phyloP scores from a whole-genome alignment of 2,797 vertebrate genomes.

The Varecia variegata region DNA sequence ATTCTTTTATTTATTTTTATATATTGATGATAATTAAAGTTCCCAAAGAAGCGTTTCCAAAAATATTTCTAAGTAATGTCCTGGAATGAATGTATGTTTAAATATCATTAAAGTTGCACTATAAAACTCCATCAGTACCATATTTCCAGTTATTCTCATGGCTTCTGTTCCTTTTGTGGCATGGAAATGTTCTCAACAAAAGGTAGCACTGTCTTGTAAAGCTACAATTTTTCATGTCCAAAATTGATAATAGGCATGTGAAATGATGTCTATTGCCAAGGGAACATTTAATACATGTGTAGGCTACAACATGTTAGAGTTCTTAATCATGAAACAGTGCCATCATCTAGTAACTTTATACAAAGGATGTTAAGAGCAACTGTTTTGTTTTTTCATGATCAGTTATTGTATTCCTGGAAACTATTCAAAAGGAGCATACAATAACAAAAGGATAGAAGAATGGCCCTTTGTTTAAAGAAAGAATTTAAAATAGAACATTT shows the following conservation, averaged over 20 bases:
- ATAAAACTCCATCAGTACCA: neutral
- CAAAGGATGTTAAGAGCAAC: slow-evolving; percentile 29
- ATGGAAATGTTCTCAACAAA: neutral
- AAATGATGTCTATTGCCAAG: slow-evolving; percentile 16
- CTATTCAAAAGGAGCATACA: slow-evolving; percentile 48
- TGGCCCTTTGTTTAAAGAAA: slow-evolving; percentile 61
- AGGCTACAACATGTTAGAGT: neutral
- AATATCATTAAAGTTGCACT: neutral
- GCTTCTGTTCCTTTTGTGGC: neutral
- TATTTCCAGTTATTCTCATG: slow-evolving; percentile 33
- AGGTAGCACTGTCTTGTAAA: slow-evolving; percentile 4
- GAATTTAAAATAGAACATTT: slow-evolving; percentile 60
- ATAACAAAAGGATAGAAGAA: slow-evolving; percentile 60
- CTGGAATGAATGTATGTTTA: slow-evolving; percentile 62
- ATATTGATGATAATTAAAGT: slow-evolving; percentile 77
- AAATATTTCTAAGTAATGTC: slow-evolving; percentile 67
- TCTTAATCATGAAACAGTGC: neutral
- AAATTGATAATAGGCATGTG: slow-evolving; percentile 5
- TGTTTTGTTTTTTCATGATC: slow-evolving; percentile 11
- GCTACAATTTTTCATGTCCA: neutral
- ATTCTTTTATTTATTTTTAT: slow-evolving; percentile 82
- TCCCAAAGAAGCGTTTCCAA: slow-evolving; percentile 68
- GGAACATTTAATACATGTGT: neutral
- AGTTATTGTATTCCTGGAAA: slow-evolving; percentile 62
- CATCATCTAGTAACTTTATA: slow-evolving; percentile 19